Evolutionary conservation across 2,113 vertebrate genomes (phyloP), one percentile per base, ranked within the genome.

Genomic region (Sciurus niger): DNA sequence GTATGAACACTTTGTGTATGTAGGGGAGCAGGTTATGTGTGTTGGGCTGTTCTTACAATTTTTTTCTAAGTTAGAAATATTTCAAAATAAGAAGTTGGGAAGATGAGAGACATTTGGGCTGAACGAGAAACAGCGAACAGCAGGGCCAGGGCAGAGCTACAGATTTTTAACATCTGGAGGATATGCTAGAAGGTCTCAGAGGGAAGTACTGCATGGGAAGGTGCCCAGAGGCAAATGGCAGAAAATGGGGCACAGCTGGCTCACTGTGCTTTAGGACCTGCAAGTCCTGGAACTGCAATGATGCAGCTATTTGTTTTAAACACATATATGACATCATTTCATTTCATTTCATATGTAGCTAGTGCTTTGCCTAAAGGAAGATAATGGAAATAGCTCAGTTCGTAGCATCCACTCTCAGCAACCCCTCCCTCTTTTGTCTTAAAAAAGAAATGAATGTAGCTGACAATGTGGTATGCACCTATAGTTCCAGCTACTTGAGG

Each of bases 361-460:
- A 68, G 63, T 51, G 48, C 67, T 90, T 96, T 90, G 46, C 65
- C 92, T 96, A 92, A 93, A 78, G 84, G 55, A 94, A 34, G 20
- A 28, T 43, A 87, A 80, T 43, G 77, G 79, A 68, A 96, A 80
- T 82, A 78, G 32, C 72, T 90, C 34, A 32, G 40, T 43, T 93
- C 46, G 63, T 91, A 67, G 70, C 4, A 89, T 40, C n/a, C 37
- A 73, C 76, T 68, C 51, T 48, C 28, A 88, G 80, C 11, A 93
- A 13, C 51, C 11, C 14, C 72, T 68, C 46, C 53, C 11, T 74
- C 12, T 28, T 73, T 84, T 84, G 68, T 68, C n/a, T 70, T 63
- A 25, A 63, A 82, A 74, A 92, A 82, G n/a, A 60, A 78, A 83
- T 94, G 30, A 60, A 17, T 77, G 9, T 82, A 83, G 65, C 32